Base-by-base conservation (phyloP, 2,113 vertebrate species). In the Ursus arctos region DNA sequence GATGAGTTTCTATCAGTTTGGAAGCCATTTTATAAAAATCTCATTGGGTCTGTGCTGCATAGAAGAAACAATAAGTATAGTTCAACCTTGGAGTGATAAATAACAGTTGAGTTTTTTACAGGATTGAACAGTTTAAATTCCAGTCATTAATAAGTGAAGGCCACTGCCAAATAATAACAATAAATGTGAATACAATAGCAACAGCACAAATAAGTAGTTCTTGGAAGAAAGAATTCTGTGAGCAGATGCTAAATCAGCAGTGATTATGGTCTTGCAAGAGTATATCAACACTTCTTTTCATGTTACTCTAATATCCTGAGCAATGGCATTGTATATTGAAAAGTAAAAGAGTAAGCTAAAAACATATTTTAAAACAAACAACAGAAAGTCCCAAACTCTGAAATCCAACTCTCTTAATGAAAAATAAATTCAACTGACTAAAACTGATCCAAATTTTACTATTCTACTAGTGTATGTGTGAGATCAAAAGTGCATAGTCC, bases 261-360 rank as follows among this genome's bases (percentile, higher is more conserved):
- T 67, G 33, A 53, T 55, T 53, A 67, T 53, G 94, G 47, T 28
- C 33, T 79, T 88, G 3, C 4, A 80, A 79, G 28, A 49, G 15
- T 74, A 6, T 55, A 65, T 80, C 36, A 84, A 22, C 1, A 55
- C 2, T 13, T 92, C 22, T 95, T 81, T 92, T 57, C 28, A 22
- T 43, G 7, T 31, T 89, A 80, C 47, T 53, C 4, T 57, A 80
- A 47, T 11, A 81, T 69, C 10, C 31, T 86, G 31, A 74, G 40
- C 26, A 63, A 88, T 26, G 79, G 19, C 10, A 59, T 84, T 49
- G 9, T 51, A 33, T 47, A 9, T 33, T 28, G 31, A 83, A 93
- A 88, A 79, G 13, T 55, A 94, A 84, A 89, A 65, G 4, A 93
- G 14, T 15, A 57, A 95, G 12, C 14, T 80, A 76, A 97, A 76